Evolutionary conservation across 2,888 invertebrate species (phyloP).

Genomic region (Alentia gelatinosa): DNA sequence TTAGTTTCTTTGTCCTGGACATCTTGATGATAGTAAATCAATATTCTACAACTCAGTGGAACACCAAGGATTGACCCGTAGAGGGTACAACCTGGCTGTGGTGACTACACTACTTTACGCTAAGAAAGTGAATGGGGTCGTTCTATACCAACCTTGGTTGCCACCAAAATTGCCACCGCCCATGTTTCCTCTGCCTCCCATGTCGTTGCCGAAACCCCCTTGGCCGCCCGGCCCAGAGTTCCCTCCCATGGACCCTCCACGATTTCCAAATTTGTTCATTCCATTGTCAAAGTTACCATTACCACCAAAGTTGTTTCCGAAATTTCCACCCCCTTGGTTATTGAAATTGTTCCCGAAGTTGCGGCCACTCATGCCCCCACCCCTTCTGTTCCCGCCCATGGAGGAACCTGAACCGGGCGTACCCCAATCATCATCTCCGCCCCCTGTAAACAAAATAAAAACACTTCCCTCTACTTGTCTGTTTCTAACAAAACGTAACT

Average conservation of each 20-base stretch:
- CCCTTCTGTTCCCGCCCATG: neutral
- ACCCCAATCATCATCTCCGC: conserved; percentile 30
- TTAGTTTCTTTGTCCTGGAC: too few relatives aligned
- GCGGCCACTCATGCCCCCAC: neutral
- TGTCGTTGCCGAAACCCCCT: conserved; percentile 46
- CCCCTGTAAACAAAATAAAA: conserved; percentile 49
- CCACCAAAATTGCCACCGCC: conserved; percentile 52
- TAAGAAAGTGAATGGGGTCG: conserved; percentile 34
- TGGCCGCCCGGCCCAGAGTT: conserved; percentile 41
- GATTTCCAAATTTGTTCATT: neutral
- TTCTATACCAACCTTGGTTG: conserved; percentile 56
- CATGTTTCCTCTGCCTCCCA: conserved; percentile 53
- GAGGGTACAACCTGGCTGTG: conserved; percentile 34
- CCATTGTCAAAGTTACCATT: conserved; percentile 55
- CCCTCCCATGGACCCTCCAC: conserved; percentile 63
- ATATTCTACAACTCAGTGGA: neutral
- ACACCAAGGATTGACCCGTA: neutral
- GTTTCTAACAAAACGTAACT: neutral
- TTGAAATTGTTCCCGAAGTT: neutral
- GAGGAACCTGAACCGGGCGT: conserved; percentile 2
- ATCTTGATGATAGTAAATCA: too few relatives aligned
- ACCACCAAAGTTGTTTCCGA: neutral
- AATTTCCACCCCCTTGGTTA: neutral
- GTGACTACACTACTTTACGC: conserved; percentile 45
- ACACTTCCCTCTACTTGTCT: conserved; percentile 20